Percentiles rank a stretch among this genome's conserved stretches.
Evolutionary conservation across 2,888 invertebrate genomes (phyloP).

Genomic region (Caenorhabditis drosophilae): DNA sequence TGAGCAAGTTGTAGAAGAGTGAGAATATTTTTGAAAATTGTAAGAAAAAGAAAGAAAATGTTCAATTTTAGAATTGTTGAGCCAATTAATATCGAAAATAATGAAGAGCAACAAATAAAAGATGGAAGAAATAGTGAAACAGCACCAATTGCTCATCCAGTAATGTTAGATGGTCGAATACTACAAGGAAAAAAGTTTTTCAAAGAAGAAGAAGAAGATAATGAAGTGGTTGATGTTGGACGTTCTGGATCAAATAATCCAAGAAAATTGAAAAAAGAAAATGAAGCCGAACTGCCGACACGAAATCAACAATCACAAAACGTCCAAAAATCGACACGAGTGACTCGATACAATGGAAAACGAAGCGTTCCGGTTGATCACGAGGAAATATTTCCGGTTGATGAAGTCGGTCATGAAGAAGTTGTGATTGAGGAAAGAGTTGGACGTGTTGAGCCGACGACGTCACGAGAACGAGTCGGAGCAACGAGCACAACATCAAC

Average conservation of each 20-base stretch:
- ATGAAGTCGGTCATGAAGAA: too few relatives aligned
- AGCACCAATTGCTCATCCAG: conserved; percentile 16
- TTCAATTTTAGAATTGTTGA: conserved; percentile 6
- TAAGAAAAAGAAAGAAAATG: too few relatives aligned
- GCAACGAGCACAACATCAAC: conserved; percentile 9
- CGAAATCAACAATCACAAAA: background rate
- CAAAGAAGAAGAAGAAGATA: conserved; percentile 20
- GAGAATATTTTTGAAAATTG: too few relatives aligned
- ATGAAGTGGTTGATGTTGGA: conserved; percentile 10
- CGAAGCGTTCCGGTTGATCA: conserved; percentile 1
- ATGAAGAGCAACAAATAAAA: conserved; percentile 8
- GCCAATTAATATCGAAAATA: too few relatives aligned
- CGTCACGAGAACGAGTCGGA: background rate
- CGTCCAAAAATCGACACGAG: background rate
- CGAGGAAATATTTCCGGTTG: conserved; percentile 1
- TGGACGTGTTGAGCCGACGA: background rate
- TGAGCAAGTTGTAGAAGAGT: conserved; percentile 8
- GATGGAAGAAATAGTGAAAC: conserved; percentile 2
- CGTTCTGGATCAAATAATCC: background rate
- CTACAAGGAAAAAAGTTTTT: conserved; percentile 18
- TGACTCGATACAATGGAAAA: conserved; percentile 9
- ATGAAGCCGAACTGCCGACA: background rate
- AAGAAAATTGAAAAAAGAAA: background rate
- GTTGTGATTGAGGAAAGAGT: background rate
- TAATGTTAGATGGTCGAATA: conserved; percentile 11